These are phyloP conservation scores for Acrocephalus arundinaceus DNA, from an alignment of 2,113 vertebrate species.

Conservation along the genomic window DNA sequence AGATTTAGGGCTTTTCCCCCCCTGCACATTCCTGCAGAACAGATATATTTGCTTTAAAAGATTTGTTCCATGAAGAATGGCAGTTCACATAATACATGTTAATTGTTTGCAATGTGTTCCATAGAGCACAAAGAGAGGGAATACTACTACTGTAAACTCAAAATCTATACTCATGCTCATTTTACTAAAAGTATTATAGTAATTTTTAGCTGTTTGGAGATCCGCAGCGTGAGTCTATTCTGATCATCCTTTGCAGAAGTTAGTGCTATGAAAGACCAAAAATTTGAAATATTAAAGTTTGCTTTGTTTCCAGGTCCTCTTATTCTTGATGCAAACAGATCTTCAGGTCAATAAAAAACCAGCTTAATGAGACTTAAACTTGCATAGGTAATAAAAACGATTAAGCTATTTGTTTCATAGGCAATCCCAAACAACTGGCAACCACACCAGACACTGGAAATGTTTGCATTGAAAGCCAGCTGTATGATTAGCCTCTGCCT, in stretches of 20 bases:
- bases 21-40: not conserved
- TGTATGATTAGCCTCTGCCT: not conserved
- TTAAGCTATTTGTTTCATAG: not conserved
- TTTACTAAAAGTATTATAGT: not conserved
- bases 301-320: not conserved
- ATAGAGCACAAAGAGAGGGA: not conserved
- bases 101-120: not conserved
- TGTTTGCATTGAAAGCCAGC: not conserved
- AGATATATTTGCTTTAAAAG: not conserved
- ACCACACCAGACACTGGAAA: not conserved
- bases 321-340: not conserved
- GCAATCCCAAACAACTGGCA: not conserved
- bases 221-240: accelerated
- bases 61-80: not conserved
- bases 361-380: not conserved
- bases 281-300: not conserved
- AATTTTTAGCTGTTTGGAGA: not conserved
- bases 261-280: not conserved
- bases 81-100: not conserved
- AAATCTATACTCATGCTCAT: not conserved
- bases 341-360: not conserved
- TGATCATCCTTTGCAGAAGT: not conserved
- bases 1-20: not conserved
- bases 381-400: not conserved
- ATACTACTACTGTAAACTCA: not conserved